phyloP scores from a whole-genome alignment of 1,140 invertebrate species.

The Orchesella cincta region DNA sequence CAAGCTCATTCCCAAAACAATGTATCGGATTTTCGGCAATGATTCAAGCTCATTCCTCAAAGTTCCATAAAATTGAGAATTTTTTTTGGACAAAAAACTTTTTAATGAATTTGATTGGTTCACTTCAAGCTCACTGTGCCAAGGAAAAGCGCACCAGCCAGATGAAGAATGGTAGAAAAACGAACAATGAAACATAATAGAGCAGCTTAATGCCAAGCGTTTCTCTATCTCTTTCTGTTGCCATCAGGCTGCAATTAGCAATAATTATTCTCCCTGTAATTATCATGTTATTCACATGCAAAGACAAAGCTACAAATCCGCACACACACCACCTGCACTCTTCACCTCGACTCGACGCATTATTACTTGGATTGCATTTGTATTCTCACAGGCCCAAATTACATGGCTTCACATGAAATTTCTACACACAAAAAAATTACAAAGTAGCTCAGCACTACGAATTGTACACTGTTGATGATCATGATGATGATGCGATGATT shows the following conservation, averaged over 20 bases:
- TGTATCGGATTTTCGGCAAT: too few relatives aligned
- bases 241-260: slow-evolving; percentile 26
- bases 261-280: slow-evolving; percentile 26
- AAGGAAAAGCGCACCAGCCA: too few relatives aligned
- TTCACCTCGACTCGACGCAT: not conserved
- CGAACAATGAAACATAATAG: not conserved
- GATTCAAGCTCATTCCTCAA: too few relatives aligned
- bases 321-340: slow-evolving; percentile 16
- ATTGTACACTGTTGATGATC: not conserved
- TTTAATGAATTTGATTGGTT: too few relatives aligned
- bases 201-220: not conserved
- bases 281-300: slow-evolving; percentile 28
- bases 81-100: too few relatives aligned
- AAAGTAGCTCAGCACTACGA: not conserved
- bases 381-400: not conserved
- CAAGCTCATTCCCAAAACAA: too few relatives aligned
- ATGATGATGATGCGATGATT: not conserved
- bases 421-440: not conserved
- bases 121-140: too few relatives aligned
- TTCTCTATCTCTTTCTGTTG: not conserved
- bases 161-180: not conserved
- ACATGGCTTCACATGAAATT: not conserved
- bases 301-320: slow-evolving; percentile 18
- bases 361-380: not conserved
- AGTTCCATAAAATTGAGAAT: too few relatives aligned